These are phyloP conservation scores for Formica aserva DNA, from an alignment of 2,888 invertebrate genomes.

Conservation along the genomic window DNA sequence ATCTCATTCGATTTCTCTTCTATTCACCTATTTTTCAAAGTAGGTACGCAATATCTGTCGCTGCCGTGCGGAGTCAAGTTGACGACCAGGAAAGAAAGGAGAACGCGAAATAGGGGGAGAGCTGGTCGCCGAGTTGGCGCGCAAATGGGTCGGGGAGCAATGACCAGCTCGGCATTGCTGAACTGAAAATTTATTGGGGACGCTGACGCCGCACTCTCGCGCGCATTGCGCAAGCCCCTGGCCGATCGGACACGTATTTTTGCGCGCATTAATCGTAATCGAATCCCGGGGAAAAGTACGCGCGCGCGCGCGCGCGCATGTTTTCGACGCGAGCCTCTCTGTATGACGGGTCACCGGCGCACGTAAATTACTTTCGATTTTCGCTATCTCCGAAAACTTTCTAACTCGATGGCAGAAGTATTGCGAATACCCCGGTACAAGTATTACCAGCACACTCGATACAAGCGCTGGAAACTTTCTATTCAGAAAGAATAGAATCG, in stretches of 20 bases:
- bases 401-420: conserved; percentile 36
- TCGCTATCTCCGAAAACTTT: conserved; percentile 54
- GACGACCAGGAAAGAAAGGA: conserved; percentile 17
- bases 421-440: neutral
- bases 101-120: conserved; percentile 53
- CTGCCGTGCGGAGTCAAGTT: neutral
- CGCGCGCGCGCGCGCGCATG: neutral
- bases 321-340: conserved; percentile 30
- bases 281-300: conserved; percentile 44
- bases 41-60: neutral
- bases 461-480: neutral
- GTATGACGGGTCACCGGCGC: conserved; percentile 33
- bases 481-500: neutral
- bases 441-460: conserved; percentile 18
- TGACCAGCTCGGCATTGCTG: conserved; percentile 74
- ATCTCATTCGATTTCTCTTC: neutral
- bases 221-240: conserved; percentile 64
- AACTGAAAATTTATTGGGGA: conserved; percentile 80
- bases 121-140: conserved; percentile 63
- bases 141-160: conserved; percentile 78
- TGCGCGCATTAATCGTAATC: conserved; percentile 38
- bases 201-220: conserved; percentile 59
- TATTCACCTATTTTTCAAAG: conserved; percentile 22
- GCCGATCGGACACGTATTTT: conserved; percentile 38
- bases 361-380: conserved; percentile 54